These are phyloP conservation scores for Gobiocypris rarus DNA, from an alignment of 2,113 vertebrate genomes.

Conservation along the genomic window DNA sequence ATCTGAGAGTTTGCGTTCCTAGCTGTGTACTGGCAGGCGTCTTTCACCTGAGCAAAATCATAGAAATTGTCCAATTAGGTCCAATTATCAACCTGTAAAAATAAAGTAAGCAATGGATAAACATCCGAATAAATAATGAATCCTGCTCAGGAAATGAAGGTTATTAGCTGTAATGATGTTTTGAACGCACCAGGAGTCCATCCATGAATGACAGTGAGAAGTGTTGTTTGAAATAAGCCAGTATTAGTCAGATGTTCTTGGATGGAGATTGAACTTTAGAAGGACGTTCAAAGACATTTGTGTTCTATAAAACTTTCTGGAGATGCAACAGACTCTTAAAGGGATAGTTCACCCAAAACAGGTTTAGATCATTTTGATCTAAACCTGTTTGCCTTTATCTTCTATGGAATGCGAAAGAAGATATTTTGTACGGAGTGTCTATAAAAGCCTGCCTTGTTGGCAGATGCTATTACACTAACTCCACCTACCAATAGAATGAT, in stretches of 20 bases:
- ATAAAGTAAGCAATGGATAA: conserved; percentile 48
- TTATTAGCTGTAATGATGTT: conserved; percentile 52
- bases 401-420: neutral
- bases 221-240: conserved; percentile 20
- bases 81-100: conserved; percentile 53
- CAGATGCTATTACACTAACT: no score
- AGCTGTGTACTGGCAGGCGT: conserved; percentile 2
- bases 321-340: neutral
- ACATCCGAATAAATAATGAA: conserved; percentile 51
- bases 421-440: no score
- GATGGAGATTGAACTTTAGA: neutral
- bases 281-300: conserved; percentile 1
- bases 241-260: conserved; percentile 21
- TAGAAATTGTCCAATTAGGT: conserved; percentile 46
- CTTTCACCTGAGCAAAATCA: conserved; percentile 41
- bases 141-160: conserved; percentile 56
- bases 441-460: no score
- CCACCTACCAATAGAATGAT: no score
- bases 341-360: neutral
- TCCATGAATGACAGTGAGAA: neutral
- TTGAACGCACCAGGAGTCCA: conserved; percentile 15
- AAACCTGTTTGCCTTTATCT: neutral
- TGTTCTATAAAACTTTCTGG: neutral
- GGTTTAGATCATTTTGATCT: neutral
- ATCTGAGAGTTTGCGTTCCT: neutral